Evolutionary conservation across 1,140 invertebrate species (phyloP), one percentile per base, ranked within the genome.

Genomic region (Pygmarrhopalites habei): DNA sequence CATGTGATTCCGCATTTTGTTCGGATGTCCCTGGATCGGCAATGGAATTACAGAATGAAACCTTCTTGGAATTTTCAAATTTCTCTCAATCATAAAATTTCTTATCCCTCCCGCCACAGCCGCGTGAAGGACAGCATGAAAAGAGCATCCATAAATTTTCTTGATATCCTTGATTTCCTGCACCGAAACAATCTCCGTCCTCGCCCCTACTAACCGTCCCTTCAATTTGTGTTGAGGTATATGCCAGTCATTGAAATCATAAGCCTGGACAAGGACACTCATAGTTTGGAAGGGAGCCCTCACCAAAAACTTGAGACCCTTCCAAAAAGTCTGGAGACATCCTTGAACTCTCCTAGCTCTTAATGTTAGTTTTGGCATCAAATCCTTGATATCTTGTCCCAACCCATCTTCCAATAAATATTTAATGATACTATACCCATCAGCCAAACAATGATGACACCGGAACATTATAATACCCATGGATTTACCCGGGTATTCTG

Each of bases 1-100:
- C 67, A 58, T 56, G 44, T 56, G 58, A 59, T 69, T 69, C 26
- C 61, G 39, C 60, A 70, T 46, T 59, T 65, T 69, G 7, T 58
- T 41, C 26, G 62, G 62, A 60, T 70, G 68, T 5, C 60, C 60
- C 25, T 35, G 19, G 49, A 57, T 49, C 29, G 65, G 68, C 3
- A 67, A 41, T n/a, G 68, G 58, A 1, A 62, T 51, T 1, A 60
- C 23, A 21, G 35, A 30, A 49, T 65, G 56, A 15, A 35, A 35
- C 5, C 5, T 35, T 35, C 32, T 35, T 35, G 68, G 68, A 21
- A 67, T 30, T 60, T 51, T 58, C 15, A 58, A 53, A 41, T 53
- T 59, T 12, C 58, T 56, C 23, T 58, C 56, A 0, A 67, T 14
- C 62, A 70, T 67, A 35, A 55, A 65, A 32, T 62, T 59, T 30